Conservation (phyloP, 2,888 invertebrate species). For the Spodoptera littoralis region DNA sequence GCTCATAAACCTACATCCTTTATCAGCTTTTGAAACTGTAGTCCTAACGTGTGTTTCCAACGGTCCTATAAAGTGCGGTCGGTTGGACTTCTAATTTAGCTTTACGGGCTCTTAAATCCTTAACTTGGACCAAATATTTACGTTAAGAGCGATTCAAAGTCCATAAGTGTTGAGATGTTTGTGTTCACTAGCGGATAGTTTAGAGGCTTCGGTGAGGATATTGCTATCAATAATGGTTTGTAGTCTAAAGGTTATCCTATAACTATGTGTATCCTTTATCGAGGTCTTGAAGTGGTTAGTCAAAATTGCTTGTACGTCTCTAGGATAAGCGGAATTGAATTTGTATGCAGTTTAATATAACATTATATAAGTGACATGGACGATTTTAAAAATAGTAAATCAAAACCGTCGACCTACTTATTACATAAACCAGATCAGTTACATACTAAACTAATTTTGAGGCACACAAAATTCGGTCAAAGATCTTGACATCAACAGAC, state of each 20-base stretch:
- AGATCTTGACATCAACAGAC: background rate
- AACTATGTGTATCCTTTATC: background rate
- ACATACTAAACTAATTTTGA: too few relatives aligned
- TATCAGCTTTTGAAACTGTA: conserved; percentile 33
- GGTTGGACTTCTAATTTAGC: conserved; percentile 63
- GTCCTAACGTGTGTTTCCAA: conserved; percentile 58
- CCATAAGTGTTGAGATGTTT: conserved; percentile 34
- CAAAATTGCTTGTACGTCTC: background rate
- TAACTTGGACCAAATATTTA: conserved; percentile 66
- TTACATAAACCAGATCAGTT: too few relatives aligned
- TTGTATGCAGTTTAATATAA: too few relatives aligned
- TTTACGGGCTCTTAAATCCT: conserved; percentile 64
- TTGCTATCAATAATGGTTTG: conserved; percentile 2
- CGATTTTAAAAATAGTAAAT: too few relatives aligned
- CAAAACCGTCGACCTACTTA: too few relatives aligned
- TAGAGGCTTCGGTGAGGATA: conserved; percentile 14
- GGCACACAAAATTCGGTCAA: background rate
- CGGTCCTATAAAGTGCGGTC: conserved; percentile 66
- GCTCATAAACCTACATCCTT: conserved; percentile 39
- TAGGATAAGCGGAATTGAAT: background rate
- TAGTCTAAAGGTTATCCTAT: background rate
- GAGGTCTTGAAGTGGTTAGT: background rate
- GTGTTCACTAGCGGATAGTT: conserved; percentile 22
- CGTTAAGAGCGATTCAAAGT: conserved; percentile 38
- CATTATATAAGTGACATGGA: too few relatives aligned